Evolutionary conservation across 2,888 invertebrate species (phyloP).

Genomic region (Beris morrisii): DNA sequence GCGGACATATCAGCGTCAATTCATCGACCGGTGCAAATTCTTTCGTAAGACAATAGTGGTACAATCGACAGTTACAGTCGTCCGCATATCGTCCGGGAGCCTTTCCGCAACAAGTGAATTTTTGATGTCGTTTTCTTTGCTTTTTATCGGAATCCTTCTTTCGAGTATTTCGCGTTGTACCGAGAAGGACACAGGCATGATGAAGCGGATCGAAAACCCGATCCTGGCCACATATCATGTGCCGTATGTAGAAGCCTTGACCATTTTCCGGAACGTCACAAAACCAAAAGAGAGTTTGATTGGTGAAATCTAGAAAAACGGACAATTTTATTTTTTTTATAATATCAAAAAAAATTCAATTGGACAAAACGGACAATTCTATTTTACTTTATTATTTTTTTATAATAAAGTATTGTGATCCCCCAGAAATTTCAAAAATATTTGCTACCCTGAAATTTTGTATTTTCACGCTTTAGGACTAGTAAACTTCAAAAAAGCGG

Average conservation of each 20-base stretch:
- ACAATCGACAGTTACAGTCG: conserved; percentile 37
- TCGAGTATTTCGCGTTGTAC: conserved; percentile 34
- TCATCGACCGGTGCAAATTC: conserved; percentile 38
- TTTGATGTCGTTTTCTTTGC: background rate
- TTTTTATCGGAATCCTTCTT: background rate
- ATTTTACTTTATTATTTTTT: background rate
- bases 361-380: background rate
- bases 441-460: no score
- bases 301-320: conserved; percentile 35
- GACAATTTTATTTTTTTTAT: no score
- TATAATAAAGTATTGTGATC: no score
- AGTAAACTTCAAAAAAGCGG: no score
- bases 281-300: conserved; percentile 41
- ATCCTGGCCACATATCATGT: conserved; percentile 40
- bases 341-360: no score
- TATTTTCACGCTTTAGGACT: no score
- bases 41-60: conserved; percentile 40
- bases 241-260: conserved; percentile 36
- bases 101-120: conserved; percentile 31
- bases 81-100: conserved; percentile 40
- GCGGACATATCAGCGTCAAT: conserved; percentile 38
- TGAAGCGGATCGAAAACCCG: conserved; percentile 38
- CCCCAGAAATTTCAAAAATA: no score
- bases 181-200: conserved; percentile 39
- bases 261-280: conserved; percentile 41